A percentile compares a stretch with the other conserved stretches of the same genome.
Evolutionary conservation across 2,888 invertebrate genomes (phyloP).

Genomic region (Tetragnatha montana): DNA sequence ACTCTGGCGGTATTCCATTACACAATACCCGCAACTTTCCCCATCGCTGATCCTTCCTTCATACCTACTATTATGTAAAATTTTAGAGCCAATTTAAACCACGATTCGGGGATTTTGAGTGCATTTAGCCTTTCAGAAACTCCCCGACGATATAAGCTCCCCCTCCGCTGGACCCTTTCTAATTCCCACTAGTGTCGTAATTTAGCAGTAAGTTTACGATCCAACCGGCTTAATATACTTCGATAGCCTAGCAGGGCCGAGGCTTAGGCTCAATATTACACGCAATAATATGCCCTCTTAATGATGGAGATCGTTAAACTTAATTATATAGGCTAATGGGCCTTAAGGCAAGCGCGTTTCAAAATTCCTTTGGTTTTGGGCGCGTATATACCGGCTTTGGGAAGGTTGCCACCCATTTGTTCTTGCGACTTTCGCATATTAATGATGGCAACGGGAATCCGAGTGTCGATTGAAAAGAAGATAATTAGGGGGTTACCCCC

Average conservation of each 20-base stretch:
- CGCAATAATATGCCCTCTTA: conserved; percentile 29
- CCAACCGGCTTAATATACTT: conserved; percentile 7
- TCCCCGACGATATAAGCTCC: not conserved
- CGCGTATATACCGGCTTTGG: not conserved
- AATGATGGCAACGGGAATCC: not conserved
- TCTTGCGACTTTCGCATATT: not conserved
- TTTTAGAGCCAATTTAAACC: conserved; percentile 25
- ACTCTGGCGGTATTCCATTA: not conserved
- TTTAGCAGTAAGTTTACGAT: conserved; percentile 17
- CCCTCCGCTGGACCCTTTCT: not conserved
- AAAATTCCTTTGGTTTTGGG: not conserved
- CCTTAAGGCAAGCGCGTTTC: not conserved
- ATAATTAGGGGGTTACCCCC: not conserved
- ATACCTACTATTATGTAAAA: conserved; percentile 16
- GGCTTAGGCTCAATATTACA: not conserved
- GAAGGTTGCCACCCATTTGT: not conserved
- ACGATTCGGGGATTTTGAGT: conserved; percentile 17
- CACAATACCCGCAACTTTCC: not conserved
- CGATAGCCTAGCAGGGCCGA: conserved; percentile 18
- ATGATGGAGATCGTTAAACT: conserved; percentile 30
- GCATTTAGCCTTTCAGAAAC: not conserved
- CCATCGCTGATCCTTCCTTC: not conserved
- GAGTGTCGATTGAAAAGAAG: not conserved
- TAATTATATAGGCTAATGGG: conserved; percentile 17
- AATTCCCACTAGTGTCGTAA: conserved; percentile 15